Conservation (phyloP, 2,888 invertebrate species). For the Pocota personata region DNA sequence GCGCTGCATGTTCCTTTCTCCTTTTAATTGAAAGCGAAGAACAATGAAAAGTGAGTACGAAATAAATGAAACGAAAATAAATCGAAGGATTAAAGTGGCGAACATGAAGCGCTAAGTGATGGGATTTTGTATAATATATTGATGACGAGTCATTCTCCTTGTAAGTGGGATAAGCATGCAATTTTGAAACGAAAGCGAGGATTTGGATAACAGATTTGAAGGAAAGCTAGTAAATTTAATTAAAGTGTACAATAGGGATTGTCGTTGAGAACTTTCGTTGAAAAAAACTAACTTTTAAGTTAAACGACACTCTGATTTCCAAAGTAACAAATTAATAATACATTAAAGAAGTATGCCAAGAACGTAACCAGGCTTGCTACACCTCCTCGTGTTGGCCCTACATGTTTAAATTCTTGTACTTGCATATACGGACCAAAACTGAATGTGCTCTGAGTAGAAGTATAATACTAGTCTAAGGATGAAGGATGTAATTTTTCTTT, state of each 20-base stretch:
- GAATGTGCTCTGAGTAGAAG: too few relatives aligned
- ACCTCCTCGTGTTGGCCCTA: too few relatives aligned
- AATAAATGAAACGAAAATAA: slow-evolving; percentile 63
- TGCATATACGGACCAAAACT: too few relatives aligned
- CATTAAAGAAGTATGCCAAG: too few relatives aligned
- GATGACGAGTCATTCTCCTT: slow-evolving; percentile 11
- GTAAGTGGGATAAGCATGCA: slow-evolving; percentile 39
- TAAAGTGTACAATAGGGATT: background rate
- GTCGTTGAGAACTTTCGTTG: background rate
- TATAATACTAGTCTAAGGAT: too few relatives aligned
- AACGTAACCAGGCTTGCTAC: too few relatives aligned
- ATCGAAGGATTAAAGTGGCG: slow-evolving; percentile 41
- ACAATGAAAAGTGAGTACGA: slow-evolving; percentile 34
- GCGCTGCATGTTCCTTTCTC: slow-evolving; percentile 47
- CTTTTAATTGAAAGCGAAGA: slow-evolving; percentile 43
- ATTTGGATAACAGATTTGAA: slow-evolving; percentile 16
- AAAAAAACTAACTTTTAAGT: background rate
- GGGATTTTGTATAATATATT: slow-evolving; percentile 45
- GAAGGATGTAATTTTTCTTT: too few relatives aligned
- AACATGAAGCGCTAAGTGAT: slow-evolving; percentile 53
- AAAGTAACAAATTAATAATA: too few relatives aligned
- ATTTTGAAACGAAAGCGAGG: slow-evolving; percentile 37
- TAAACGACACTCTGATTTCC: too few relatives aligned
- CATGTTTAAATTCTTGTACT: too few relatives aligned
- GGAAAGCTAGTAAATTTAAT: slow-evolving; percentile 15